Conservation (phyloP, 2,888 invertebrate genomes). For the Ochropleura plecta region DNA sequence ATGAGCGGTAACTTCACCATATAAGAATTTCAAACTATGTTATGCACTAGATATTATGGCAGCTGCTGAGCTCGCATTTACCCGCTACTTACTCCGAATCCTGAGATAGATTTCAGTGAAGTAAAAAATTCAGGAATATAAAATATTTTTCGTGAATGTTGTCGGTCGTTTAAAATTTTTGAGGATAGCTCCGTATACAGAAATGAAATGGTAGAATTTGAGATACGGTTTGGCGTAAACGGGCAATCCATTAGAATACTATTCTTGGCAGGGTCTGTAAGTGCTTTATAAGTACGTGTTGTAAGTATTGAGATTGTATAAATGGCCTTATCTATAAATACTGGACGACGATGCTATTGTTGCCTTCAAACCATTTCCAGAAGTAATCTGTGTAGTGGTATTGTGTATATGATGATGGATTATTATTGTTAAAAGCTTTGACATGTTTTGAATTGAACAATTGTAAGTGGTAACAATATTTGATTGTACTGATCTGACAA, state of each 20-base stretch:
- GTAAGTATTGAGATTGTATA: no score
- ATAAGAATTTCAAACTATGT: conserved; percentile 65
- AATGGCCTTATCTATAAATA: no score
- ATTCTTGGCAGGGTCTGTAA: not conserved
- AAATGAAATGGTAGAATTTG: not conserved
- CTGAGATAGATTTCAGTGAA: conserved; percentile 45
- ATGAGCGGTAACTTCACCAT: conserved; percentile 65
- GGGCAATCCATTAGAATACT: not conserved
- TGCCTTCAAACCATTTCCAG: no score
- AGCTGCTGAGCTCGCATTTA: conserved; percentile 55
- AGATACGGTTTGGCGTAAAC: conserved; percentile 6
- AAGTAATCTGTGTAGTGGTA: no score
- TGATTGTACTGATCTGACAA: no score
- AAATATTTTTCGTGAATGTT: conserved; percentile 37
- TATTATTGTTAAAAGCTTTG: no score
- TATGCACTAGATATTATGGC: conserved; percentile 49
- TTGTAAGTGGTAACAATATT: no score
- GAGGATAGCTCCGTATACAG: not conserved
- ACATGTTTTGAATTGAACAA: no score
- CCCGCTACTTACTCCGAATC: conserved; percentile 54
- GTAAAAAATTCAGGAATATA: conserved; percentile 46
- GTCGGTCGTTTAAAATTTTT: conserved; percentile 43
- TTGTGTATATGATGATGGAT: no score
- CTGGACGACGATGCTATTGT: no score
- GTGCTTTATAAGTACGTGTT: not conserved